phyloP scores from a whole-genome alignment of 2,797 vertebrate species.

The Danio kyathit region DNA sequence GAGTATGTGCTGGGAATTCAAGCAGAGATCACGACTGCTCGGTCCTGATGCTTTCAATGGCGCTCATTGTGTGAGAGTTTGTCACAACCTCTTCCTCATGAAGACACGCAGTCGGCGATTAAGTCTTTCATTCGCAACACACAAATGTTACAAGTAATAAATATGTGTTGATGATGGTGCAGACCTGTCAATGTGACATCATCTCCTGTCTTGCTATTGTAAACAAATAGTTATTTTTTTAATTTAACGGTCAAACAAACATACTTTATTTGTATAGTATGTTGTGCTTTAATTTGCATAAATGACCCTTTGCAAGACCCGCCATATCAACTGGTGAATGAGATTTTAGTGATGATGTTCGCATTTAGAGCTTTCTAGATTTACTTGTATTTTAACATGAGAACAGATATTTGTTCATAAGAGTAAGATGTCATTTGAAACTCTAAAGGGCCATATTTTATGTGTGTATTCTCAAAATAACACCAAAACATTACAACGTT shows the following conservation, averaged over 20 bases:
- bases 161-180: slow-evolving; percentile 60
- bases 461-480: no score
- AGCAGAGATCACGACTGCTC: slow-evolving; percentile 42
- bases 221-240: not conserved
- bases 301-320: no score
- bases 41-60: slow-evolving; percentile 39
- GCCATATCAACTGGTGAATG: no score
- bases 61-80: slow-evolving; percentile 42
- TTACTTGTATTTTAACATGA: no score
- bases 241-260: not conserved
- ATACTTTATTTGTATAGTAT: not conserved
- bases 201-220: slow-evolving; percentile 49
- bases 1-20: slow-evolving; percentile 53
- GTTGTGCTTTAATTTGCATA: not conserved
- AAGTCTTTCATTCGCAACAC: slow-evolving; percentile 37
- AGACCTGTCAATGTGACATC: slow-evolving; percentile 65
- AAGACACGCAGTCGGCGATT: slow-evolving; percentile 9
- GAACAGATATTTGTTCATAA: no score
- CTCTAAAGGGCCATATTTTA: no score
- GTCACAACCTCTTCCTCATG: slow-evolving; percentile 22
- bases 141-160: slow-evolving; percentile 47
- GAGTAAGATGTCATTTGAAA: no score
- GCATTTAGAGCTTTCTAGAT: no score
- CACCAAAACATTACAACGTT: no score
- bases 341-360: no score